phyloP scores from a whole-genome alignment of 2,888 invertebrate genomes.

The Drosophila mettleri region DNA sequence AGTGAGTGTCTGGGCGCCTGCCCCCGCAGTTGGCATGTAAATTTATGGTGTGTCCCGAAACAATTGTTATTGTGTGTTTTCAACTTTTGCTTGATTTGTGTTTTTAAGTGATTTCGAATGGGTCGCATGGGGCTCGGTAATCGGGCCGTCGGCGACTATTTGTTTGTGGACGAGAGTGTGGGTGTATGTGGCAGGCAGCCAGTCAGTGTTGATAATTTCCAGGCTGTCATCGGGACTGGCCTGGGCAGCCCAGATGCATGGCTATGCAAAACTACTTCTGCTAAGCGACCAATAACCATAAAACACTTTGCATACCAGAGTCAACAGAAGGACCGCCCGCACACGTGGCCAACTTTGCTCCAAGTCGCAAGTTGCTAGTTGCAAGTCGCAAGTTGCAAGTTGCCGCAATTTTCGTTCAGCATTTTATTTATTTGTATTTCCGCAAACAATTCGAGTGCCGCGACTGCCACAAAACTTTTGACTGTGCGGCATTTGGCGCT shows the following conservation, averaged over 20 bases:
- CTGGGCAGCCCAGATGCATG: slow-evolving; percentile 39
- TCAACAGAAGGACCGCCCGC: slow-evolving; percentile 25
- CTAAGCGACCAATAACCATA: slow-evolving; percentile 74
- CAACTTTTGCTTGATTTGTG: slow-evolving; percentile 81
- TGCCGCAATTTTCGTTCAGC: slow-evolving; percentile 46
- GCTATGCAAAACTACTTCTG: slow-evolving; percentile 51
- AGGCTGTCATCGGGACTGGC: slow-evolving; percentile 63
- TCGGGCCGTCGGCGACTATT: slow-evolving; percentile 59
- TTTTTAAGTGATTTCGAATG: slow-evolving; percentile 81
- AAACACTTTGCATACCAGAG: slow-evolving; percentile 60
- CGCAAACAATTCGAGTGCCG: slow-evolving; percentile 71
- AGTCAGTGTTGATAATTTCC: slow-evolving; percentile 65
- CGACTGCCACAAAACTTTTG: slow-evolving; percentile 67
- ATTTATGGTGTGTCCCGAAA: slow-evolving; percentile 82
- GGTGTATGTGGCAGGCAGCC: slow-evolving; percentile 28
- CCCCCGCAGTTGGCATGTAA: slow-evolving; percentile 73
- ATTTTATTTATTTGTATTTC: slow-evolving; percentile 77
- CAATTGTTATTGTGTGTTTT: slow-evolving; percentile 82
- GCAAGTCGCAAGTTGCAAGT: slow-evolving; percentile 20
- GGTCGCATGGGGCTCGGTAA: slow-evolving; percentile 64
- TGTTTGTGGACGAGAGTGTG: slow-evolving; percentile 27
- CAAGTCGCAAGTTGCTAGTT: slow-evolving; percentile 24
- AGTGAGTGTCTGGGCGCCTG: slow-evolving; percentile 9
- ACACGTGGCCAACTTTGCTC: slow-evolving; percentile 13
- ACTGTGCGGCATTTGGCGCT: slow-evolving; percentile 49